phyloP scores from a whole-genome alignment of 1,140 invertebrate species.

The Trachymyrmex cornetzi region DNA sequence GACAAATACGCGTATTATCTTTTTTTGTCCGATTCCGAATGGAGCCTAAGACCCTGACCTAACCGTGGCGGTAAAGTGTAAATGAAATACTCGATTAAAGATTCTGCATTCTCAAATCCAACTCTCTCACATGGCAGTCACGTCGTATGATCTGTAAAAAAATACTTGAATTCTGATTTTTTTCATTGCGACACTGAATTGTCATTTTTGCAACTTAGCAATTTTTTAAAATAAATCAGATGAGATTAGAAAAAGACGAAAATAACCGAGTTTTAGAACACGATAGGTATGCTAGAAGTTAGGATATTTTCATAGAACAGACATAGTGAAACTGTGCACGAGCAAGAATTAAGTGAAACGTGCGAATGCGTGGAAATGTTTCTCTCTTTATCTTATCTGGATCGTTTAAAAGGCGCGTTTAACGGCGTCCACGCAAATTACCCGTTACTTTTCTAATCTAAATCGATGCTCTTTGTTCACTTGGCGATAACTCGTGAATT shows the following conservation, averaged over 20 bases:
- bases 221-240: background rate
- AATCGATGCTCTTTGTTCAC: conserved; percentile 65
- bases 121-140: conserved; percentile 18
- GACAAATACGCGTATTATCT: conserved; percentile 66
- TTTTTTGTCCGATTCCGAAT: conserved; percentile 40
- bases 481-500: conserved; percentile 66
- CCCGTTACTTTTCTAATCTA: conserved; percentile 75
- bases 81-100: conserved; percentile 39
- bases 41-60: conserved; percentile 31
- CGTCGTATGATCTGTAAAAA: conserved; percentile 9
- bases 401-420: conserved; percentile 63
- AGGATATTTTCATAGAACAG: conserved; percentile 25
- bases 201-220: background rate
- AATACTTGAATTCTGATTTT: background rate
- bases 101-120: conserved; percentile 23
- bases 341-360: conserved; percentile 27
- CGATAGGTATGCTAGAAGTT: no score
- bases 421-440: conserved; percentile 67
- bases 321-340: conserved; percentile 1
- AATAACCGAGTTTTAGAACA: background rate
- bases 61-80: conserved; percentile 21
- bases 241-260: background rate
- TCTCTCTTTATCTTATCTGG: conserved; percentile 64
- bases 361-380: conserved; percentile 41
- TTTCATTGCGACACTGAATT: background rate